phyloP scores from a whole-genome alignment of 1,140 invertebrate genomes.

The Pachypeltis micranthus region DNA sequence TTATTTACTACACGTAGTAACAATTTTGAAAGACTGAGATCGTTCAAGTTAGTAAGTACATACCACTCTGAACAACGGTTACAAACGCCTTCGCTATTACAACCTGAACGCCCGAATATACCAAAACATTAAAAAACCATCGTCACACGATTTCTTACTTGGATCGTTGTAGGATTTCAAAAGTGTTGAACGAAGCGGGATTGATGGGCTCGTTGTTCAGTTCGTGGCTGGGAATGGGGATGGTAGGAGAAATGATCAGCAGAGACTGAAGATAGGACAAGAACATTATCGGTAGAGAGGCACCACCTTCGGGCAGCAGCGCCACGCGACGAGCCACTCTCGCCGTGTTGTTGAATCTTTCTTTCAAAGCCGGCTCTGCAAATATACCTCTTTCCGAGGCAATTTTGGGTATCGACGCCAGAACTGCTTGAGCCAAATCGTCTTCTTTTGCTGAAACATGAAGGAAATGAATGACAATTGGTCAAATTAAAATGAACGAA shows the following conservation, averaged over 20 bases:
- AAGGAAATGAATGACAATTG: conserved; percentile 14
- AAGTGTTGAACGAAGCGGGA: conserved; percentile 61
- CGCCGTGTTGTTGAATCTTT: conserved; percentile 67
- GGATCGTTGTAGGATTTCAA: conserved; percentile 74
- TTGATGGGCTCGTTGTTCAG: conserved; percentile 56
- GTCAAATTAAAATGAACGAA: too few species aligned
- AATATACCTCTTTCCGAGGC: conserved; percentile 68
- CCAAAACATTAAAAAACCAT: too few species aligned
- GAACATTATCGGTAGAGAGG: conserved; percentile 66
- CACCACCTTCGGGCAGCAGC: conserved; percentile 43
- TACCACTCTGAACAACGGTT: too few species aligned
- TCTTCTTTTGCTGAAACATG: conserved; percentile 45
- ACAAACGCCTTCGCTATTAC: too few species aligned
- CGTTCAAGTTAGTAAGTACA: too few species aligned
- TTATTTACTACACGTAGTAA: too few species aligned
- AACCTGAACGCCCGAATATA: too few species aligned
- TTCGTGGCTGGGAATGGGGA: conserved; percentile 53
- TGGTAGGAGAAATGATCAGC: conserved; percentile 50
- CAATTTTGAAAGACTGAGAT: too few species aligned
- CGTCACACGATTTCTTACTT: too few species aligned
- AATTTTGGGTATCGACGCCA: conserved; percentile 62
- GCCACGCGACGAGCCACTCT: conserved; percentile 23
- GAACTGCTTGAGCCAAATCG: conserved; percentile 55
- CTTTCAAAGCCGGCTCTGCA: conserved; percentile 69
- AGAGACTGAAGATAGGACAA: conserved; percentile 77